Base-by-base conservation (phyloP, 2,888 invertebrate species). In the Acheta domesticus region DNA sequence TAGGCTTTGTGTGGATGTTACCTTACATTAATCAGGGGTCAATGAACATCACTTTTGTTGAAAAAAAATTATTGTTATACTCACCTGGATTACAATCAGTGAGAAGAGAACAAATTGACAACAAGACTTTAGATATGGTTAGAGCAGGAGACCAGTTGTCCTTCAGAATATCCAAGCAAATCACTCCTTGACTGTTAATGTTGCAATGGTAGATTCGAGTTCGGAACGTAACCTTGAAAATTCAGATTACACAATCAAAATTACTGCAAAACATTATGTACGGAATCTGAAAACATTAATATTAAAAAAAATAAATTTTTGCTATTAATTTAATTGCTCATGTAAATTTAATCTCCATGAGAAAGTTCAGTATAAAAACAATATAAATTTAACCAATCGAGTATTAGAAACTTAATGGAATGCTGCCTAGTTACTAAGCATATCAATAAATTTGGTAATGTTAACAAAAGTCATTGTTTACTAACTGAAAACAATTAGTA, bases 141-240 rank as follows among this genome's bases (percentile, higher is more conserved):
- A 99, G 90, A 76, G 98, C 98, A n/a, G 99, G 98, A 50, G 97
- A 97, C 99, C 99, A 99, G 88, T 98, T 98, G 88, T 98, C 98
- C 89, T 98, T 98, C 84, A 98, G 91, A 85, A 98, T 98, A 87
- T 98, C 98, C 89, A 99, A 91, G 88, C 98, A 99, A 87, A 99
- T 98, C 81, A 97, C 97, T 81, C 99, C 99, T 89, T 98, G 97
- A 87, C 96, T 97, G 91, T 98, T 98, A 87, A 99, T 98, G 90
- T 99, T 99, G 91, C 98, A 98, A 87, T 99, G 99, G 88, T 99
- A 99, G 88, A 99, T 99, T 86, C 98, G 92, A 83, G 99, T 99
- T 83, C 95, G 92, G 90, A 97, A 97, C 86, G 94, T 94, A 81
- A 94, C 94, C 93, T 93, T 86, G n/a, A 36, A 36, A 36, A 36